Base-by-base conservation (phyloP, 2,797 vertebrate species). In the Alfaro cultratus region DNA sequence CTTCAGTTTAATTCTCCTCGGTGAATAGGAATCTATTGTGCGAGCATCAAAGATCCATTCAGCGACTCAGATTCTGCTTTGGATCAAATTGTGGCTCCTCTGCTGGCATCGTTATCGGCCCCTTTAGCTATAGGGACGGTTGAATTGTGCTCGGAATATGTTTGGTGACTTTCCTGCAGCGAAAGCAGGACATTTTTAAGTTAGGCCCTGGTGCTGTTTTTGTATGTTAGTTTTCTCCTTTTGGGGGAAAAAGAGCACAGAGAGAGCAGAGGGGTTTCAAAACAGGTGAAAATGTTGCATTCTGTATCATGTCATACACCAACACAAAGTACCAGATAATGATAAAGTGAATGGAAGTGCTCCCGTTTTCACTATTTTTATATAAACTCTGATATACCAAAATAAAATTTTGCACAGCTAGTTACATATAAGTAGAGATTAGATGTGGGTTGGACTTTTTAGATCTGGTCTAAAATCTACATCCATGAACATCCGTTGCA, bases 1-100 rank as follows among this genome's bases (percentile, higher is more conserved):
- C 62, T 51, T 64, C 34, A 46, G 57, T 79, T 80, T 85, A 76
- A 83, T 81, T 81, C 85, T 76, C 62, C 43, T 70, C 49, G 73
- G 91, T 89, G 91, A 87, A 85, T 26, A 81, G 83, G 80, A 83
- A 79, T 70, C 74, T 79, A 74, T 87, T 82, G 85, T 80, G 79
- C 75, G 73, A 84, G 76, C 81, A 83, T 74, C 45, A 74, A 74
- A 82, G 74, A 45, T 51, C 46, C 46, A 75, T 85, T 90, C 79
- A 86, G 89, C 64, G 43, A 75, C 76, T 81, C 77, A 73, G 86
- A 88, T 77, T 83, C 79, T 80, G 83, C 83, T 80, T 76, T 74
- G 74, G 85, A 49, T 90, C 81, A 90, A 83, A 91, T 74, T 73
- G 87, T 88, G 88, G 87, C 75, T 79, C 31, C 73, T 60, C 55